Conservation (phyloP, 2,888 invertebrate genomes). For the Ormyrus thymus region DNA sequence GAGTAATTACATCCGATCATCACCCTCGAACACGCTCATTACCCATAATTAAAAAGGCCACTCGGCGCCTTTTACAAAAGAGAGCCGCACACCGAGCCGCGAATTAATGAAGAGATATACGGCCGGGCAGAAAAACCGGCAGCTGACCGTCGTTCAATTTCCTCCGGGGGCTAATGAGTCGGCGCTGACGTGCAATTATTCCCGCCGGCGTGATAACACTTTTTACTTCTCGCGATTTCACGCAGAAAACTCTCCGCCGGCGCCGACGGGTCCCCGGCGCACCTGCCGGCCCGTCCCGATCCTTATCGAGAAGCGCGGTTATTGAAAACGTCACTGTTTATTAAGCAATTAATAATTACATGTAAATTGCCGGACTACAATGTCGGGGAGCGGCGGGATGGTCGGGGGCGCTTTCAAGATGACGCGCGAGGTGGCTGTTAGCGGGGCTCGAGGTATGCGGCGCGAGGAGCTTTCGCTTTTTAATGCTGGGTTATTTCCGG, state of each 20-base stretch:
- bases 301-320: slow-evolving; percentile 27
- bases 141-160: slow-evolving; percentile 44
- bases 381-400: too few species aligned
- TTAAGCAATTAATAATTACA: slow-evolving; percentile 42
- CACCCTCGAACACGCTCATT: neutral
- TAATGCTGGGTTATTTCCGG: too few species aligned
- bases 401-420: too few species aligned
- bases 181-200: slow-evolving; percentile 71
- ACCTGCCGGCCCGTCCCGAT: slow-evolving; percentile 22
- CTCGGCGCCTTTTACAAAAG: neutral
- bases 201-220: slow-evolving; percentile 9
- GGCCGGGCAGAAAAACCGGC: slow-evolving; percentile 4
- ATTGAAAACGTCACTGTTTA: slow-evolving; percentile 44
- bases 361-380: slow-evolving; percentile 6
- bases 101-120: slow-evolving; percentile 34
- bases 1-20: too few species aligned
- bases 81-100: neutral
- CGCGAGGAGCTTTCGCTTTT: too few species aligned
- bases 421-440: too few species aligned
- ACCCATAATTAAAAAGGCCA: slow-evolving; percentile 17
- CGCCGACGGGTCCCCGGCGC: slow-evolving; percentile 22
- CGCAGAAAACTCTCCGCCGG: slow-evolving; percentile 4
- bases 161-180: slow-evolving; percentile 46
- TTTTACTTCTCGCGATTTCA: slow-evolving; percentile 1
- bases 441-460: too few species aligned